phyloP scores from a whole-genome alignment of 2,113 vertebrate genomes.

The human region DNA sequence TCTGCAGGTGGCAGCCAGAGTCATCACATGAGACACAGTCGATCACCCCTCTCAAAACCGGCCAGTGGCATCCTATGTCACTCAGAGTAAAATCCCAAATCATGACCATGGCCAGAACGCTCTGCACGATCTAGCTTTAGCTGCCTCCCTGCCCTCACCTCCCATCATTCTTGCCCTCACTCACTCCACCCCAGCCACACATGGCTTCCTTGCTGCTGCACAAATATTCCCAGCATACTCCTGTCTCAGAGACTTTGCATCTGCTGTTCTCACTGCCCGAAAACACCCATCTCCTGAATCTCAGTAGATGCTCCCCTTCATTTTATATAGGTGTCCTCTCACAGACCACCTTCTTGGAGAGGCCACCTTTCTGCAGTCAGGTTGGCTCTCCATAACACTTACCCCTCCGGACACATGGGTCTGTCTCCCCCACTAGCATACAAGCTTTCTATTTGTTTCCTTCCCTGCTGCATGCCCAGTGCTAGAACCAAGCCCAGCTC shows the following conservation, averaged over 20 bases:
- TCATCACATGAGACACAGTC: neutral
- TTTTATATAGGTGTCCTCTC: neutral
- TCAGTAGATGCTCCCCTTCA: neutral
- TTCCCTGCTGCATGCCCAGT: neutral
- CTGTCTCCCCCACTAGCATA: neutral
- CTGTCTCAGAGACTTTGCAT: neutral
- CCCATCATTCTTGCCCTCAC: neutral
- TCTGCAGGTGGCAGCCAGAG: neutral
- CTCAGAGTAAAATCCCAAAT: neutral
- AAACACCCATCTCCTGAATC: neutral
- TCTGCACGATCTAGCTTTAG: neutral
- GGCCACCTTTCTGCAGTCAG: neutral
- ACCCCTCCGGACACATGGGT: too few relatives aligned
- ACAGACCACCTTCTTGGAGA: neutral
- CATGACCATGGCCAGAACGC: neutral
- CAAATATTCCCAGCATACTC: neutral
- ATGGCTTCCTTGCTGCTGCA: neutral
- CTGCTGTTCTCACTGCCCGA: neutral
- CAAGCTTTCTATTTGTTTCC: neutral
- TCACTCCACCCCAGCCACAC: neutral
- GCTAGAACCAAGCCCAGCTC: neutral
- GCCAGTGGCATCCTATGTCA: neutral
- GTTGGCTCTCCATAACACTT: neutral
- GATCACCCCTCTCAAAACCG: neutral
- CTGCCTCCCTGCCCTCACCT: neutral